A percentile compares a stretch with the other conserved stretches of the same genome.
These are phyloP conservation scores for Stichopus horrens DNA, from an alignment of 53 echinoderm and acorn worm species.

Conservation along the genomic window DNA sequence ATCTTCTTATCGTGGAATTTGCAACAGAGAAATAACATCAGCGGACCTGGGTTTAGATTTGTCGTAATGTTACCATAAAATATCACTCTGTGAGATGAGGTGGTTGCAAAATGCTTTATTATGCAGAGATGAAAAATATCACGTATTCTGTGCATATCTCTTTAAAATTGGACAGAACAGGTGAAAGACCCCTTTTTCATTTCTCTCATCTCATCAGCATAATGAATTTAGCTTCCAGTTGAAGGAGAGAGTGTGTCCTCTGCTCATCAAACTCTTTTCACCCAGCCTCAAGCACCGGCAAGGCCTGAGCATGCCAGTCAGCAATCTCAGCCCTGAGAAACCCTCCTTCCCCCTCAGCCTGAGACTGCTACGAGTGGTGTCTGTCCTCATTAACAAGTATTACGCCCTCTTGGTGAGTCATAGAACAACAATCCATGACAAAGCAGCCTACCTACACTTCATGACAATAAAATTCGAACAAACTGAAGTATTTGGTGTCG, in stretches of 20 bases:
- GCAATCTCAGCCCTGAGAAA: slow-evolving; percentile 74
- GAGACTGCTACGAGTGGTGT: slow-evolving; percentile 89
- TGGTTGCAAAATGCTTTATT: too few species aligned
- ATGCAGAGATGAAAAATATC: too few species aligned
- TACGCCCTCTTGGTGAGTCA: slow-evolving; percentile 87
- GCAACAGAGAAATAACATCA: too few species aligned
- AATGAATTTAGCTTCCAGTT: slow-evolving; percentile 90
- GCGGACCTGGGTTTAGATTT: too few species aligned
- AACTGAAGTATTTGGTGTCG: not conserved
- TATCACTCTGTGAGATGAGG: too few species aligned
- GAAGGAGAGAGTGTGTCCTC: slow-evolving; percentile 95
- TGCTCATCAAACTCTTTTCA: slow-evolving; percentile 97
- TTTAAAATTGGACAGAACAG: too few species aligned
- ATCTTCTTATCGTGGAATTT: too few species aligned
- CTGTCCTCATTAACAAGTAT: slow-evolving; percentile 94
- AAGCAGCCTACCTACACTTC: too few species aligned
- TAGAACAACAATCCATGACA: not conserved
- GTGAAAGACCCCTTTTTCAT: not conserved
- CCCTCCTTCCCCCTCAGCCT: slow-evolving; percentile 90
- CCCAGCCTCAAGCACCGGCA: slow-evolving; percentile 91
- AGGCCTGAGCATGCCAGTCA: slow-evolving; percentile 58
- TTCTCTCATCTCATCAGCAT: slow-evolving; percentile 58
- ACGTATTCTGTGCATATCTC: too few species aligned
- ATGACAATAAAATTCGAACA: not conserved
- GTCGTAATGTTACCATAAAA: too few species aligned